These are phyloP conservation scores for Myrmophylax atrothorax DNA, from an alignment of 2,113 vertebrate genomes.

Conservation along the genomic window DNA sequence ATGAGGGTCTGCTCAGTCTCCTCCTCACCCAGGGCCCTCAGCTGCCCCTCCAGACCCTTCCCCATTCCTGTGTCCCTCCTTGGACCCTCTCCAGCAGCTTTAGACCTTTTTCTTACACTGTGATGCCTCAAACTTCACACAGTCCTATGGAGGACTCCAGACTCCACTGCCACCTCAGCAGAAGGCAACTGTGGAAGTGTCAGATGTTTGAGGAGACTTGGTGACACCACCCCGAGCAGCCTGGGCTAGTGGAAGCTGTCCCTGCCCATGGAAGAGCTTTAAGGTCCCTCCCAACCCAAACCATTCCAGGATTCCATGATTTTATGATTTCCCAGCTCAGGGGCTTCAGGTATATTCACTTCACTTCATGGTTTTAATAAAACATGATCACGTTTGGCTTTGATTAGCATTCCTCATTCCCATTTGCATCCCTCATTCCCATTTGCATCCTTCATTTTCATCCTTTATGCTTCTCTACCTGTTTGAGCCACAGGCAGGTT, in stretches of 20 bases:
- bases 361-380: background rate
- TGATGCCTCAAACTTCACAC: background rate
- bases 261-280: background rate
- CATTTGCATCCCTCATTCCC: background rate
- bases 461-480: background rate
- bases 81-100: background rate
- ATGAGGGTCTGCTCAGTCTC: background rate
- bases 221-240: background rate
- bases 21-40: background rate
- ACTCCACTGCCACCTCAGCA: rapidly evolving
- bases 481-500: background rate
- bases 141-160: rapidly evolving
- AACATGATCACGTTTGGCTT: background rate
- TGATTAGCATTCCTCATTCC: background rate
- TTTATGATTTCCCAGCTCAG: background rate
- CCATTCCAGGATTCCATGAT: background rate
- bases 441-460: background rate
- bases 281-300: background rate
- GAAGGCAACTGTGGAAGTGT: rapidly evolving
- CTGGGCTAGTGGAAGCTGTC: background rate
- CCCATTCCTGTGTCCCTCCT: background rate
- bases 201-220: background rate
- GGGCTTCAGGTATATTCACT: rapidly evolving
- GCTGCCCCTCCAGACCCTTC: background rate
- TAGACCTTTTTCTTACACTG: rapidly evolving